A percentile compares a stretch with the other conserved stretches of the same genome.
These are phyloP conservation scores for Colostygia pectinataria DNA, from an alignment of 2,888 invertebrate genomes.

Conservation along the genomic window DNA sequence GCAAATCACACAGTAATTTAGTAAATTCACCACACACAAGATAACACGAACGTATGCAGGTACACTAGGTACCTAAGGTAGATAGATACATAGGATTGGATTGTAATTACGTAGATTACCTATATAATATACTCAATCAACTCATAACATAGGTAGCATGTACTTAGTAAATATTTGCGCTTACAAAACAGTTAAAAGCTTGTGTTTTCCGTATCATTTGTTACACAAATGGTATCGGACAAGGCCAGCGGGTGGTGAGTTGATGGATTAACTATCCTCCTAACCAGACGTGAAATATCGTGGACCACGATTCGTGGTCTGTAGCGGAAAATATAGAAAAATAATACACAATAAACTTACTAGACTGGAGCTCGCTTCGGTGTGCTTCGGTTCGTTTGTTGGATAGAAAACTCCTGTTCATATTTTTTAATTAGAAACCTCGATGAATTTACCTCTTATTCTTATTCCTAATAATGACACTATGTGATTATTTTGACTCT, in stretches of 20 bases:
- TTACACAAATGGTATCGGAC: slow-evolving; percentile 55
- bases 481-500: too few species aligned
- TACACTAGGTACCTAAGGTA: too few species aligned
- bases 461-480: too few species aligned
- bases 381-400: neutral
- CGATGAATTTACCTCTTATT: too few species aligned
- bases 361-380: neutral
- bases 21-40: too few species aligned
- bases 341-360: slow-evolving; percentile 9
- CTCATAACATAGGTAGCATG: neutral
- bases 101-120: neutral
- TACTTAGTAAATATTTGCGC: neutral
- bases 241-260: slow-evolving; percentile 38
- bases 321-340: slow-evolving; percentile 20
- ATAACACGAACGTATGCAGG: too few species aligned
- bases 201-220: slow-evolving; percentile 45
- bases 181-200: neutral
- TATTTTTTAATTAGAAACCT: too few species aligned
- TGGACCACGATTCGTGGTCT: too few species aligned
- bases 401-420: neutral
- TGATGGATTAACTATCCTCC: slow-evolving; percentile 57
- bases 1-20: neutral
- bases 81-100: too few species aligned
- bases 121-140: too few species aligned
- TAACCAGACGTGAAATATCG: slow-evolving; percentile 36